Evolutionary conservation across 1,140 invertebrate species (phyloP).

Genomic region (Drosophila nikananu): DNA sequence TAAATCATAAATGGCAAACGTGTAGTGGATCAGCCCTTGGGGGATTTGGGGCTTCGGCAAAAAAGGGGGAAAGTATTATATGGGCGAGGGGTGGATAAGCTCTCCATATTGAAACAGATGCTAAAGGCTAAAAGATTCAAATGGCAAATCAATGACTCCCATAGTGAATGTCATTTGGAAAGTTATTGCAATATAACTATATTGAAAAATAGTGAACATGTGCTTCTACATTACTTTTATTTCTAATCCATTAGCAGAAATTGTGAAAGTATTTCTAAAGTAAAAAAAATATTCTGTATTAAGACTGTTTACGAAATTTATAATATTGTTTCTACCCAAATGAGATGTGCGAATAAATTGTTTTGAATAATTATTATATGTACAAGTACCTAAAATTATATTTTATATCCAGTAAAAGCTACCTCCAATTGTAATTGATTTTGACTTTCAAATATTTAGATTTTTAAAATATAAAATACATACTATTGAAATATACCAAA

Average conservation of each 20-base stretch:
- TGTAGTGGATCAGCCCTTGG: slow-evolving; percentile 5
- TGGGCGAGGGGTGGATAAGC: slow-evolving; percentile 14
- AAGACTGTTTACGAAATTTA: too few relatives aligned
- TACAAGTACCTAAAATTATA: too few relatives aligned
- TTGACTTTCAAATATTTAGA: too few relatives aligned
- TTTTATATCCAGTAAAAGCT: not conserved
- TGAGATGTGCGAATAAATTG: too few relatives aligned
- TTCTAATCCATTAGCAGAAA: not conserved
- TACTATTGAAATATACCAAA: too few relatives aligned
- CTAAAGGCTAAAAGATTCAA: slow-evolving; percentile 34
- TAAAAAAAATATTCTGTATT: too few relatives aligned
- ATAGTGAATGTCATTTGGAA: not conserved
- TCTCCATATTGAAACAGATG: slow-evolving; percentile 58
- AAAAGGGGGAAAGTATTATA: not conserved
- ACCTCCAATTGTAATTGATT: not conserved
- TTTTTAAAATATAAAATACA: too few relatives aligned
- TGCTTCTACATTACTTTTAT: not conserved
- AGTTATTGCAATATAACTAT: slow-evolving; percentile 1
- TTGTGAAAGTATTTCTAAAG: too few relatives aligned
- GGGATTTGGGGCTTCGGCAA: not conserved
- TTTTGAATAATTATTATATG: too few relatives aligned
- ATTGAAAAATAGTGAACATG: not conserved
- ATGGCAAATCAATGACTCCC: slow-evolving; percentile 11
- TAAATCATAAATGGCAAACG: slow-evolving; percentile 58
- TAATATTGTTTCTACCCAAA: too few relatives aligned